These are phyloP conservation scores for Pristis pectinata DNA, from an alignment of 2,797 vertebrate species.

Conservation along the genomic window DNA sequence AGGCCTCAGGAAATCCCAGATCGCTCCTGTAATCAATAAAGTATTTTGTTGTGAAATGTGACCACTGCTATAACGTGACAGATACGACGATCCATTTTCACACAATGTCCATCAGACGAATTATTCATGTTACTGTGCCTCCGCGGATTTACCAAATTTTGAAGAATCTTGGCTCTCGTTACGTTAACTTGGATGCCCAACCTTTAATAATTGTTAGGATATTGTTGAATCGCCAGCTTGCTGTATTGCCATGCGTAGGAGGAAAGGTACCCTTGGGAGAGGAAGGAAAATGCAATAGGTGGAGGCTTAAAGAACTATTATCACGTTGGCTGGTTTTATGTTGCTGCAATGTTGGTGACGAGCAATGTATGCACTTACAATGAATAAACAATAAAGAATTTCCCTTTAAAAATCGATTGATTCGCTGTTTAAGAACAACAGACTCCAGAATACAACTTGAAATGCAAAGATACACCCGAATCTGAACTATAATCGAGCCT, in stretches of 20 bases:
- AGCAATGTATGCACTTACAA: not conserved
- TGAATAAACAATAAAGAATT: not conserved
- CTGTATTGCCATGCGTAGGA: not conserved
- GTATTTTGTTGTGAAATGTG: not conserved
- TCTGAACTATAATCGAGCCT: not conserved
- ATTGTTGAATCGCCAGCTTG: not conserved
- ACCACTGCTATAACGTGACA: not conserved
- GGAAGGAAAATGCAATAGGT: not conserved
- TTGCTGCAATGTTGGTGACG: not conserved
- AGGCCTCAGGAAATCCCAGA: not conserved
- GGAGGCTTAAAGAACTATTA: not conserved
- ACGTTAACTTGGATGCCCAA: not conserved
- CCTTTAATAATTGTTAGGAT: not conserved
- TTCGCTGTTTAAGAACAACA: not conserved
- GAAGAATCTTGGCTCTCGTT: not conserved
- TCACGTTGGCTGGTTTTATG: not conserved
- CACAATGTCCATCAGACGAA: not conserved
- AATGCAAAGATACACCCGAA: not conserved
- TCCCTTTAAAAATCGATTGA: not conserved
- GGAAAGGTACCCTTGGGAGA: not conserved
- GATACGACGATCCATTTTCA: not conserved
- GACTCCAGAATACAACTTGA: too few relatives aligned
- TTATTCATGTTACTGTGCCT: not conserved
- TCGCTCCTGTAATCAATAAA: not conserved
- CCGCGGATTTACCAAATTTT: not conserved